Conservation (phyloP, 2,888 invertebrate genomes). For the Aphidoletes aphidimyza region DNA sequence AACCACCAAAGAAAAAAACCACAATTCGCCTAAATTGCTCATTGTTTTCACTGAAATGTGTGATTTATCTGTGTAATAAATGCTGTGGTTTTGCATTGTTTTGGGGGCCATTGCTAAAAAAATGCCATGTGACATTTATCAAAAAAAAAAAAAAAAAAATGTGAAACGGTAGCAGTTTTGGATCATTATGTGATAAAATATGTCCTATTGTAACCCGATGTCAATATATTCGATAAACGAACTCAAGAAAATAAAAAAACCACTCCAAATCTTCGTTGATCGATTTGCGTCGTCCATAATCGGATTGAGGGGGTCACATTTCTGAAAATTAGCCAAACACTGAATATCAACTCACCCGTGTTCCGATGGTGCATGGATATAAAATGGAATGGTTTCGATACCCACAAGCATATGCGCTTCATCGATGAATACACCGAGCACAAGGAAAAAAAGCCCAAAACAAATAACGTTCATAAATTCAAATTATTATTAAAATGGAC, state of each 20-base stretch:
- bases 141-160: no score
- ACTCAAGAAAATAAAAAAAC: neutral
- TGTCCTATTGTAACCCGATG: conserved; percentile 2
- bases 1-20: neutral
- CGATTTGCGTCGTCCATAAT: neutral
- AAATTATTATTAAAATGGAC: conserved; percentile 45
- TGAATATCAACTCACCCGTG: neutral
- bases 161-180: neutral
- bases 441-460: neutral
- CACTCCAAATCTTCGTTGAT: neutral
- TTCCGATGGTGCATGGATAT: neutral
- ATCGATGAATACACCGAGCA: neutral
- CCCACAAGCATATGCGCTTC: no score
- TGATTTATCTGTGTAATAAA: conserved; percentile 32
- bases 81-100: neutral
- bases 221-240: conserved; percentile 15
- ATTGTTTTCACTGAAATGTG: neutral
- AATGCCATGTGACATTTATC: neutral
- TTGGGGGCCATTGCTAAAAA: neutral
- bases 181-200: conserved; percentile 45
- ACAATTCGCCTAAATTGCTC: conserved; percentile 30
- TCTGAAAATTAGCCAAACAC: conserved; percentile 37
- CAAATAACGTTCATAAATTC: conserved; percentile 46
- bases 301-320: neutral
- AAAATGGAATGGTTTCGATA: conserved; percentile 12